A percentile compares a stretch with the other conserved stretches of the same genome.
Conservation (phyloP, 2,797 vertebrate species). For the Channallabes apus region DNA sequence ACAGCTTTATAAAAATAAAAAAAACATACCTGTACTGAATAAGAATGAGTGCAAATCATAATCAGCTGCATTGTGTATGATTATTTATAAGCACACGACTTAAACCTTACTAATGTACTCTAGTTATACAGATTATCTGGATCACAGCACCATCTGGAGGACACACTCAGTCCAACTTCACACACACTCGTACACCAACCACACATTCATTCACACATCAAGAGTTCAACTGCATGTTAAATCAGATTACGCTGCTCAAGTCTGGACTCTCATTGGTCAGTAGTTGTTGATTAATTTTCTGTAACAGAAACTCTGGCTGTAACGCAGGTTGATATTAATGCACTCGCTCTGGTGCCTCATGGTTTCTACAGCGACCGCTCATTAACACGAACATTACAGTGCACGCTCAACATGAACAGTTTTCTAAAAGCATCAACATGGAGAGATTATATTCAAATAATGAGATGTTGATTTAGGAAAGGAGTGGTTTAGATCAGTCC, state of each 20-base stretch:
- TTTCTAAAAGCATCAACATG: background rate
- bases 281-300: background rate
- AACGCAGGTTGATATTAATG: background rate
- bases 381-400: background rate
- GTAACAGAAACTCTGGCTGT: background rate
- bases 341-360: no score
- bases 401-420: no score
- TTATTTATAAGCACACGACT: background rate
- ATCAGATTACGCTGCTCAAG: background rate
- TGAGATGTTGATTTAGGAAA: background rate
- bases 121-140: background rate
- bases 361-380: background rate
- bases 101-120: background rate
- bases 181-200: no score
- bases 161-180: background rate
- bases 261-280: background rate
- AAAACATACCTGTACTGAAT: background rate
- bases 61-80: background rate
- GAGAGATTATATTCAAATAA: background rate
- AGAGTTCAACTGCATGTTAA: background rate
- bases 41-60: background rate
- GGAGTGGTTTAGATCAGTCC: background rate
- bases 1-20: background rate
- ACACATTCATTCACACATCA: background rate
- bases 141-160: constrained; percentile 40